Percentiles rank a stretch among this genome's conserved stretches.
Conservation (phyloP, 2,797 vertebrate genomes). For the Gallinago nigripennis region DNA sequence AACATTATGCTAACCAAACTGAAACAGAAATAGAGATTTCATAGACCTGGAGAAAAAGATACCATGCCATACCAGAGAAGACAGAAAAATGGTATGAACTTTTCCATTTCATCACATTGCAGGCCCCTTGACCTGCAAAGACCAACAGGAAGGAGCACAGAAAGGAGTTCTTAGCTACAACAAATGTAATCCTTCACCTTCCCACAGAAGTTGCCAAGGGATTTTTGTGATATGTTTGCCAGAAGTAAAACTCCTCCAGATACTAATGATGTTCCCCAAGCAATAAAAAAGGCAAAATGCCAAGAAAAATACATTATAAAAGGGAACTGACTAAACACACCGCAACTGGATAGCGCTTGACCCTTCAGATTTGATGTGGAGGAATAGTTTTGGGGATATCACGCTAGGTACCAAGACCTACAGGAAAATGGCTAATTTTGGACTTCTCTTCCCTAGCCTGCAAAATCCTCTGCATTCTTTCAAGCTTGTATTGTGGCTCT, state of each 20-base stretch:
- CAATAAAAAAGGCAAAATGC: neutral
- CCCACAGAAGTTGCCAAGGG: neutral
- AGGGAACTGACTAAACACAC: neutral
- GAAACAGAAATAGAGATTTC: neutral
- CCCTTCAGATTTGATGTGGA: neutral
- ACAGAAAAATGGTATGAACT: neutral
- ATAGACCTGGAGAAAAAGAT: neutral
- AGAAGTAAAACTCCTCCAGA: neutral
- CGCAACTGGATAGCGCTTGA: neutral
- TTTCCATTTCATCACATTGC: neutral
- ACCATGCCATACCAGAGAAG: neutral
- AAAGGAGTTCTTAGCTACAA: neutral
- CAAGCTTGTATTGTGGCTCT: neutral
- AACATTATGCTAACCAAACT: neutral
- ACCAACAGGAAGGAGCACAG: neutral
- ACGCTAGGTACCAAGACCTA: neutral
- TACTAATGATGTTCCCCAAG: neutral
- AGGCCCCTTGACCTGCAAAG: neutral
- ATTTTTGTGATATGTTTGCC: neutral
- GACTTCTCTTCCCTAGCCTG: neutral
- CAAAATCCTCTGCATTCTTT: neutral
- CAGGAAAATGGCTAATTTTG: neutral
- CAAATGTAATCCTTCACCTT: neutral
- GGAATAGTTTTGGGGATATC: neutral
- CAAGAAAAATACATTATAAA: neutral